Evolutionary conservation across 2,797 vertebrate species (phyloP), one percentile per base, ranked within the genome.

Genomic region (Catamblyrhynchus diadema): DNA sequence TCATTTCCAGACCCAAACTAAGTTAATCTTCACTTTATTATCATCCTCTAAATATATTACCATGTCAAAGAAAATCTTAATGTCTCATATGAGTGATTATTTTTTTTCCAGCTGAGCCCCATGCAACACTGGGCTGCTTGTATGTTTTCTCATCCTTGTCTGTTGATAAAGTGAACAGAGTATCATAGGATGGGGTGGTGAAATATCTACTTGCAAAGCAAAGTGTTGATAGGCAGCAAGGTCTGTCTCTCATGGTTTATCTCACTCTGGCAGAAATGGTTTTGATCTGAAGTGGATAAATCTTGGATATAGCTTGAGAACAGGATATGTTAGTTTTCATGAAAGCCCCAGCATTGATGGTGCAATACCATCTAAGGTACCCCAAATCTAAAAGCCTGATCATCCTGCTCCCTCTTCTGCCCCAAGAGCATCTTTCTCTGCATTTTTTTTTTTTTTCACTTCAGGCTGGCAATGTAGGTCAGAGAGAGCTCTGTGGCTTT

Each of bases 401-500:
- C 41, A 7, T 72, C 2, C 2, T 72, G 21, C 66, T 51, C 16
- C 39, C 32, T 86, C 73, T 83, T 19, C 70, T 83, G 37, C 53
- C 64, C 81, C 62, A 90, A 79, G 42, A 90, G 51, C 35, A 53
- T 62, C 72, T 85, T 71, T 82, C 45, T 91, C 23, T 67, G 37
- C n/a, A 20, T 14, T 41, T 60, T n/a, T 27, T n/a, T 23, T 32
- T 56, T 56, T 56, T 33, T 86, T 73, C 42, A 39, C 39, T 82
- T 16, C 22, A 50, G 11, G 35, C 44, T 74, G 21, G 54, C 41
- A 86, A 62, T 90, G 54, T 91, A 94, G 82, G 91, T 95, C 88
- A 94, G 81, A 59, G 70, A 91, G 86, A 86, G 75, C 60, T 95
- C 91, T 92, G 54, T 81, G 86, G 78, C 61, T 95, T 79, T 91